A percentile compares a stretch with the other conserved stretches of the same genome.
Evolutionary conservation across 2,888 invertebrate genomes (phyloP).

Genomic region (Melinopterus prodromus): DNA sequence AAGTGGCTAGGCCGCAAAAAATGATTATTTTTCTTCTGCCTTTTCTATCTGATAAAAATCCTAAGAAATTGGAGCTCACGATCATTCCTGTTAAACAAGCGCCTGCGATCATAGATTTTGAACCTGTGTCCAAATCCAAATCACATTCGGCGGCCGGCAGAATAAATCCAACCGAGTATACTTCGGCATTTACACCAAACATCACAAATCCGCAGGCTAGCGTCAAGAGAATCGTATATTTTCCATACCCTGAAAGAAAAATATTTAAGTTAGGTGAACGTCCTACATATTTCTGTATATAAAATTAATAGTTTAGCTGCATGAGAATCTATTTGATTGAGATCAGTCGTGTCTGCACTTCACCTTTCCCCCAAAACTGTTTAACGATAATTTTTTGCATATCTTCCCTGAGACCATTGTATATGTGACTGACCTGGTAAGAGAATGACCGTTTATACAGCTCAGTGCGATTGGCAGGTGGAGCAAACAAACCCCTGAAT

Average conservation of each 20-base stretch:
- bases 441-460: no score
- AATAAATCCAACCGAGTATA: constrained; percentile 74
- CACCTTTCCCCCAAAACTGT: no score
- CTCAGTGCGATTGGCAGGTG: no score
- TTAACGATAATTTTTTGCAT: no score
- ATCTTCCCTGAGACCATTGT: no score
- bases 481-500: no score
- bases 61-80: constrained; percentile 81
- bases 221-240: constrained; percentile 70
- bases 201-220: constrained; percentile 71
- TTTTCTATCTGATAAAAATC: constrained; percentile 76
- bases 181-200: constrained; percentile 70
- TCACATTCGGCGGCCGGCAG: constrained; percentile 78
- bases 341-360: no score
- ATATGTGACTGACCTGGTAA: no score
- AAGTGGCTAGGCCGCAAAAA: constrained; percentile 33
- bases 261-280: constrained; percentile 5
- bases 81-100: constrained; percentile 76
- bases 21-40: constrained; percentile 69
- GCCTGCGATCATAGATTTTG: constrained; percentile 75
- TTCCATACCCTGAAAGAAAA: constrained; percentile 68
- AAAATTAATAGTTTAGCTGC: no score
- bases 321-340: not conserved
- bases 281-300: not conserved
- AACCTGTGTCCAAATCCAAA: constrained; percentile 68